phyloP scores from a whole-genome alignment of 2,113 vertebrate species.

The Mormyrus lacerda region DNA sequence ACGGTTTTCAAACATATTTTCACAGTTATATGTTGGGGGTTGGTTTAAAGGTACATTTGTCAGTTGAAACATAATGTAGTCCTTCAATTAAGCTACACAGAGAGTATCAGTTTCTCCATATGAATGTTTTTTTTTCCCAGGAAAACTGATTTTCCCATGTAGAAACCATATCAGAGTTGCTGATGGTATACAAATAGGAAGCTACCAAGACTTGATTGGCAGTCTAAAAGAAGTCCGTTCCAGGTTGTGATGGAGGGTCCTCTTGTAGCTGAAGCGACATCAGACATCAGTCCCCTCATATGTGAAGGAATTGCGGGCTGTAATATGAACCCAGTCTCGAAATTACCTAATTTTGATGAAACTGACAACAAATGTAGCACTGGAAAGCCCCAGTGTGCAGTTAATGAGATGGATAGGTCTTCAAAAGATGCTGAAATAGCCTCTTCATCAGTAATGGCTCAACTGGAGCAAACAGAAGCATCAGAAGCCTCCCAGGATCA shows the following conservation, averaged over 20 bases:
- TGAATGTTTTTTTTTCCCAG: conserved; percentile 33
- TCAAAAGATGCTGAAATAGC: not conserved
- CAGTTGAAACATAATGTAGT: not conserved
- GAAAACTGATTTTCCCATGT: conserved; percentile 27
- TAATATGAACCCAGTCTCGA: not conserved
- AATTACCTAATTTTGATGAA: conserved; percentile 1
- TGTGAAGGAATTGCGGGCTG: not conserved
- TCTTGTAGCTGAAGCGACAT: conserved; percentile 20
- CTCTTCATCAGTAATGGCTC: not conserved
- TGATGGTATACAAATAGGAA: conserved; percentile 46
- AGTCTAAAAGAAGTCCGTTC: conserved; percentile 20
- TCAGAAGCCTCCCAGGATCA: not conserved
- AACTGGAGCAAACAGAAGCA: not conserved
- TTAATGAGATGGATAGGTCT: conserved; percentile 5
- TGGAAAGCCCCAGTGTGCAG: not conserved
- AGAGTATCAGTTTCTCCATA: conserved; percentile 30
- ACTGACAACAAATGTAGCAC: not conserved
- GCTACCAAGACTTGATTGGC: conserved; percentile 45
- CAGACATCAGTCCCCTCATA: conserved; percentile 5
- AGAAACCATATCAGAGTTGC: conserved; percentile 9
- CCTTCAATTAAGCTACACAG: conserved; percentile 10
- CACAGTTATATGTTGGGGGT: not conserved
- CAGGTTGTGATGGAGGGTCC: conserved; percentile 24
- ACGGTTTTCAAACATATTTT: not conserved
- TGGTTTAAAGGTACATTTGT: not conserved